phyloP scores from a whole-genome alignment of 2,888 invertebrate species.

The Eledona agricola region DNA sequence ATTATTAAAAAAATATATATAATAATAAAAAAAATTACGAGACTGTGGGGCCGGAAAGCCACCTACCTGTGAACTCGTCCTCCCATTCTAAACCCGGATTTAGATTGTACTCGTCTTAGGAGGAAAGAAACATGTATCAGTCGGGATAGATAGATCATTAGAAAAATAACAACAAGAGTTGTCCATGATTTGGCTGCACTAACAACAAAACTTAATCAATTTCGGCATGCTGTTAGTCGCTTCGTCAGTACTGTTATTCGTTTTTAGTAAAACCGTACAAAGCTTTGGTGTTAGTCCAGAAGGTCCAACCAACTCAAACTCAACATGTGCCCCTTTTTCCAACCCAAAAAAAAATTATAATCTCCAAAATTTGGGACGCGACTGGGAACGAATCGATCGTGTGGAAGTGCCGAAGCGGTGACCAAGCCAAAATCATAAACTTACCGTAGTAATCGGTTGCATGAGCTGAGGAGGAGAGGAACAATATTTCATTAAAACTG shows the following conservation, averaged over 20 bases:
- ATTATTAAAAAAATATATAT: too few relatives aligned
- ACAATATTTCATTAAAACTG: constrained; percentile 53
- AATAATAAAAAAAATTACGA: constrained; percentile 20
- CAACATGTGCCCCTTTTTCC: constrained; percentile 40
- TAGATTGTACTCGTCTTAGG: constrained; percentile 99
- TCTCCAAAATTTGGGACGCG: too few relatives aligned
- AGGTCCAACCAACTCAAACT: too few relatives aligned
- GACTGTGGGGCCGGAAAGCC: constrained; percentile 59
- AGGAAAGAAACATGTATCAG: constrained; percentile 66
- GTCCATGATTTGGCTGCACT: constrained; percentile 43
- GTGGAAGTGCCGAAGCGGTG: too few relatives aligned
- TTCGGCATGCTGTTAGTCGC: constrained; percentile 45
- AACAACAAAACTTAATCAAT: constrained; percentile 37
- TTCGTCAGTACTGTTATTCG: constrained; percentile 11
- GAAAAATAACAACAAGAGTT: constrained; percentile 60
- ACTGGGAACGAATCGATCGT: too few relatives aligned
- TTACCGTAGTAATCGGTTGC: constrained; percentile 99
- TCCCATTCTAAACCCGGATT: constrained; percentile 99
- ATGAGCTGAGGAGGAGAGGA: constrained; percentile 76
- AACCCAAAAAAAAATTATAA: constrained; percentile 8
- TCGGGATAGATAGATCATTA: constrained; percentile 47
- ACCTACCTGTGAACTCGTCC: constrained; percentile 99
- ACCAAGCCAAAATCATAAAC: constrained; percentile 83
- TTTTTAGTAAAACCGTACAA: neutral
- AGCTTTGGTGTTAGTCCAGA: constrained; percentile 36